These are phyloP conservation scores for Subanguina moxae DNA, from an alignment of 1,140 invertebrate species.

Conservation along the genomic window DNA sequence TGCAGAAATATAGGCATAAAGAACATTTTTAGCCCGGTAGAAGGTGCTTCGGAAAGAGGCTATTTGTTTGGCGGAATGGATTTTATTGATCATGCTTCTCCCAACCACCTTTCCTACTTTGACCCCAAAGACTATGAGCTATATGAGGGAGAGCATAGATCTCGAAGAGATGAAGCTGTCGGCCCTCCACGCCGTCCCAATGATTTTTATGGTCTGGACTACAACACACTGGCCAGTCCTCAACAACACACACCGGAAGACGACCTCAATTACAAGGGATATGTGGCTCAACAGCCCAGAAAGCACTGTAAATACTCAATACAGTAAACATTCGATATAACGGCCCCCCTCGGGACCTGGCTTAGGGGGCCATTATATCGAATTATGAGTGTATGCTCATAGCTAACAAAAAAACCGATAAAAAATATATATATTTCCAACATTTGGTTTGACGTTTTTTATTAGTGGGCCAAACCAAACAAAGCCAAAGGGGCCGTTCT, in stretches of 20 bases:
- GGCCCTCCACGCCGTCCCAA: slow-evolving; percentile 22
- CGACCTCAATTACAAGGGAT: slow-evolving; percentile 28
- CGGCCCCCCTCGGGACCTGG: no score
- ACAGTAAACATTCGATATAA: no score
- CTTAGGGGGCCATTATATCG: no score
- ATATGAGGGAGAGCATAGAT: slow-evolving; percentile 14
- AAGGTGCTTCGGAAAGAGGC: slow-evolving; percentile 43
- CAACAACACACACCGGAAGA: slow-evolving; percentile 6
- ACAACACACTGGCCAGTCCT: slow-evolving; percentile 20
- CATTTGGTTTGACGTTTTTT: no score
- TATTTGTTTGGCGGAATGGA: slow-evolving; percentile 57
- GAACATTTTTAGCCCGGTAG: slow-evolving; percentile 34
- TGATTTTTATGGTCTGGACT: slow-evolving; percentile 40
- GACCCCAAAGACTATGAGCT: slow-evolving; percentile 23
- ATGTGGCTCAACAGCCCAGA: slow-evolving; percentile 15
- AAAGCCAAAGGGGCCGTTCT: no score
- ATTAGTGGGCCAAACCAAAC: no score
- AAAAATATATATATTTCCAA: no score
- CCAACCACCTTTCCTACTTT: slow-evolving; percentile 1
- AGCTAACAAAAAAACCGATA: no score
- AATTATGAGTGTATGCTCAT: no score
- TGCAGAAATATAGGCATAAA: no score
- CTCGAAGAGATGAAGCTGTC: slow-evolving; percentile 16
- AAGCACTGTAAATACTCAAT: slow-evolving; percentile 18
- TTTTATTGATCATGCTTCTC: slow-evolving; percentile 39